These are phyloP conservation scores for Zootermopsis nevadensis DNA, from an alignment of 2,888 invertebrate species.

Conservation along the genomic window DNA sequence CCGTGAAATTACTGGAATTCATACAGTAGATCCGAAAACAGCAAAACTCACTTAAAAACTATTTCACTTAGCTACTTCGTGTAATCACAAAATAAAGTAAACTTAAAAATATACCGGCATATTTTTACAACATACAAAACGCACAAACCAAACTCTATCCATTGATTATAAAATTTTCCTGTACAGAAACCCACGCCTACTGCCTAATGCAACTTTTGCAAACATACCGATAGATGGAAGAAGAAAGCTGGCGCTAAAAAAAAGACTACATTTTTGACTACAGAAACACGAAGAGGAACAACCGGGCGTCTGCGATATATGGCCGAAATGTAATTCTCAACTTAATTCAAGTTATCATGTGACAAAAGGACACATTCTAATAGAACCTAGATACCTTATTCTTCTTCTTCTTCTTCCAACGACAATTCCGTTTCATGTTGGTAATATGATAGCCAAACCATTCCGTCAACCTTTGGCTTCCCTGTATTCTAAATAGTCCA, in stretches of 20 bases:
- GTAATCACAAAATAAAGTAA: constrained; percentile 43
- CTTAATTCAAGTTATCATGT: background rate
- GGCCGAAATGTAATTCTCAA: background rate
- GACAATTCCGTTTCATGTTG: too few relatives aligned
- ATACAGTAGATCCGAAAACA: background rate
- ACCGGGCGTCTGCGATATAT: too few relatives aligned
- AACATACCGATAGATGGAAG: constrained; percentile 25
- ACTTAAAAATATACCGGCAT: constrained; percentile 48
- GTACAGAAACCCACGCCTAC: background rate
- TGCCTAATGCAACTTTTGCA: background rate
- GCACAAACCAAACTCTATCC: constrained; percentile 47
- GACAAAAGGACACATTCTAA: too few relatives aligned
- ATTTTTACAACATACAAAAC: constrained; percentile 49
- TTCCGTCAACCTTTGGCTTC: too few relatives aligned
- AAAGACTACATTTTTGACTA: too few relatives aligned
- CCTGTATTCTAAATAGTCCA: too few relatives aligned
- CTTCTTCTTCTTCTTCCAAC: too few relatives aligned
- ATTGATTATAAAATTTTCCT: constrained; percentile 38
- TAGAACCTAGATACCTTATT: too few relatives aligned
- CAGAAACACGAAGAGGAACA: too few relatives aligned
- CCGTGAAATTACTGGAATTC: background rate
- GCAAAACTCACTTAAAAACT: constrained; percentile 37
- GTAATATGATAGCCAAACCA: too few relatives aligned
- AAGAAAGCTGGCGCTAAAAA: too few relatives aligned
- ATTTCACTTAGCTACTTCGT: constrained; percentile 40